Base-by-base conservation (phyloP, 2,888 invertebrate species). In the Sphaerophoria taeniata region DNA sequence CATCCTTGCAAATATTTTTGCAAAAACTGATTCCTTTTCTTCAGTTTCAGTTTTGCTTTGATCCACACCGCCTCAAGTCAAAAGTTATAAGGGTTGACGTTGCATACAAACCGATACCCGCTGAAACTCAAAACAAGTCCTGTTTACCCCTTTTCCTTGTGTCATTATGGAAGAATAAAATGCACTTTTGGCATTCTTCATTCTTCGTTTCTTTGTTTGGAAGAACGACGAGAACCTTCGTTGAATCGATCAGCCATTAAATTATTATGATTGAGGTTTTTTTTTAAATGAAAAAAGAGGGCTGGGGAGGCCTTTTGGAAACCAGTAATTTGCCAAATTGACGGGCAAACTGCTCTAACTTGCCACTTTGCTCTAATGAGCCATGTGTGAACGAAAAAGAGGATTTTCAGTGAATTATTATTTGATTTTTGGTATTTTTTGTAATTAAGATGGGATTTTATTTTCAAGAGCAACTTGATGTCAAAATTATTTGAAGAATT, bases 1-100 rank as follows among this genome's bases (percentile, higher is more conserved):
- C 67, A 76, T 84, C 84, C 84, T 84, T 80, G 84, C 84, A 76
- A 85, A 85, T 85, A 85, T 84, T 85, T 53, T 85, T 80, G 67
- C 69, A 60, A 84, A 80, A 75, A 85, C 33, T 80, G 80, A 85
- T 80, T 85, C 84, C 84, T 67, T 76, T 83, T 51, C 43, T 78
- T 65, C 24, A 24, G 24, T 24, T 24, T 6, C 14, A 36, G 4
- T 33, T 45, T 61, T 24, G 16, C 80, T 76, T 80, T 80, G 84
- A 85, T 85, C 72, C 34, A 51, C 53, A 61, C 84, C 84, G 84
- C 75, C 24, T 16, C 36, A n/a, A 39, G 58, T 9, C 43, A 39
- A 39, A 1, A 6, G 9, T 39, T 12, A 67, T 53, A 79, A 61
- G 84, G 84, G 84, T 84, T n/a, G n/a, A n/a, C n/a, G n/a, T n/a